Conservation (phyloP, 2,797 vertebrate genomes). For the Vultur gryphus region DNA sequence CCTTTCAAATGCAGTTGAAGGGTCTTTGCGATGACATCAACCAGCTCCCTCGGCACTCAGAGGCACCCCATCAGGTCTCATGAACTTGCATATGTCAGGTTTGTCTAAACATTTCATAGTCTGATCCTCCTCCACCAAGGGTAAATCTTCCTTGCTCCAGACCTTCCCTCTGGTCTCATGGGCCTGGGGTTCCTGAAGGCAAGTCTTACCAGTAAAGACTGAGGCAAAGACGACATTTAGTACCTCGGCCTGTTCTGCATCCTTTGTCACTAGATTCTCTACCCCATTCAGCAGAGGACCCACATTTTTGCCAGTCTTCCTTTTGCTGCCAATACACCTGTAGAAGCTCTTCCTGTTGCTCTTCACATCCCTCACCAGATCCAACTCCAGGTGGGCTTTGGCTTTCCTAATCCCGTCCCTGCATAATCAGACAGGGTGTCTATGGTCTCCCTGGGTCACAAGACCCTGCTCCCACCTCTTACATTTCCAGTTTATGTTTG, state of each 20-base stretch:
- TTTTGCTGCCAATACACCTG: neutral
- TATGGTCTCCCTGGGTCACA: neutral
- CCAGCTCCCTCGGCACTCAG: neutral
- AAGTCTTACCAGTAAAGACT: neutral
- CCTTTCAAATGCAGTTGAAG: neutral
- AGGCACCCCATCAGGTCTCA: neutral
- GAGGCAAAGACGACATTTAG: fast-evolving
- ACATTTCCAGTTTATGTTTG: neutral
- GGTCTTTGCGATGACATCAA: neutral
- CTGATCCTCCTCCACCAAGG: neutral
- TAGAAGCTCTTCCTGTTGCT: neutral
- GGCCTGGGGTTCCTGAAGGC: neutral
- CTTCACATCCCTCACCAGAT: neutral
- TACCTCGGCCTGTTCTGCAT: neutral
- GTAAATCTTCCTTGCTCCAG: neutral
- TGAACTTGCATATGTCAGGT: neutral
- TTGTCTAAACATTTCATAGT: neutral
- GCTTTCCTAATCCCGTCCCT: neutral
- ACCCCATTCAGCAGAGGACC: fast-evolving
- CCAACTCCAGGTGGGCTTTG: neutral
- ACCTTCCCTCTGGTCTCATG: neutral
- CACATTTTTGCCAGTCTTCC: neutral
- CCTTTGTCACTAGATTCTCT: neutral
- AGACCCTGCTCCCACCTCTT: neutral
- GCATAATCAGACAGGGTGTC: neutral